Base-by-base conservation (phyloP, 2,888 invertebrate genomes). In the Drosophila bunnanda region DNA sequence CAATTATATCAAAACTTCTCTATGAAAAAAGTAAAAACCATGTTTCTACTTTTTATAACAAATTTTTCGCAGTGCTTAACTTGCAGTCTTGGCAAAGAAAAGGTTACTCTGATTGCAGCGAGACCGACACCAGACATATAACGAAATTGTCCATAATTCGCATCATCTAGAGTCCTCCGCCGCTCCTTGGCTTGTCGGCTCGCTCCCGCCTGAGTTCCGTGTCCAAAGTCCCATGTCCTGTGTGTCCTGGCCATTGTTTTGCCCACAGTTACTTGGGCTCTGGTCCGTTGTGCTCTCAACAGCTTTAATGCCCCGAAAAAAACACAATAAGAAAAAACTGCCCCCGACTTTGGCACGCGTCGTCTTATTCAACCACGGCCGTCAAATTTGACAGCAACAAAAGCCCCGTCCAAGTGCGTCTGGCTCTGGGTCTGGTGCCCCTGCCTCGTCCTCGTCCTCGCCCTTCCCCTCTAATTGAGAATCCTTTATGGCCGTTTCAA, bases 381-480 rank as follows among this genome's bases (percentile, higher is more conserved):
- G 84, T 90, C 90, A 90, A 90, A 81, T 89, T 90, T 90, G 90
- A 90, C 90, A 91, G 88, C 83, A 65, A 61, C 71, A 78, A 70
- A 67, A 75, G 46, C 48, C 34, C 50, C 22, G 43, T 36, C 69
- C 73, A 72, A 65, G 74, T 62, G 62, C 25, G 73, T 62, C 71
- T 57, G 72, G 56, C 13, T 53, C 44, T 34, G 38, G 36, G 13
- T 32, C 46, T n/a, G n/a, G 38, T 28, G 70, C 48, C 15, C 52
- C 68, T 56, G 38, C 41, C 20, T n/a, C 20, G 22, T n/a, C 39
- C 13, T 39, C 53, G 9, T 46, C 28, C 46, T 46, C n/a, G 12
- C 30, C n/a, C 48, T 20, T 32, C 22, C 59, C 39, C 74, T 83
- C 82, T 89, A 89, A 89, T 89, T 90, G 89, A 89, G 90, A 89